phyloP scores from a whole-genome alignment of 2,797 vertebrate species.

The Cirrhinus mrigala region DNA sequence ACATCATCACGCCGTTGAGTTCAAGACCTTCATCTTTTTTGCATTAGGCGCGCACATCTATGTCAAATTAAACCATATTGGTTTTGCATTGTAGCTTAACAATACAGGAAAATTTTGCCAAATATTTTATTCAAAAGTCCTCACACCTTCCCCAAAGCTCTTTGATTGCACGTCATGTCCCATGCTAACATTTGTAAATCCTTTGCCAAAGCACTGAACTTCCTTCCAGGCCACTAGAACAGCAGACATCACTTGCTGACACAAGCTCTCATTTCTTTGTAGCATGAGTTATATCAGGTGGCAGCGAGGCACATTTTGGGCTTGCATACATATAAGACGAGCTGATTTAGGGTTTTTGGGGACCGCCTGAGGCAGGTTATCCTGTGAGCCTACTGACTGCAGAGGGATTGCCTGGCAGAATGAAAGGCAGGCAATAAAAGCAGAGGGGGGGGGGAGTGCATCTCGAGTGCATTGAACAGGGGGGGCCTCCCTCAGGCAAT shows the following conservation, averaged over 20 bases:
- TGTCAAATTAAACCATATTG: slow-evolving; percentile 4
- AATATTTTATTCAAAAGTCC: slow-evolving; percentile 23
- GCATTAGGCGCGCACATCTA: background rate
- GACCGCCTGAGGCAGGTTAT: slow-evolving; percentile 84
- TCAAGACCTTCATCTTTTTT: slow-evolving; percentile 5
- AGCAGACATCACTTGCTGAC: slow-evolving; percentile 62
- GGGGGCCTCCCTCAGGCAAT: slow-evolving; percentile 85
- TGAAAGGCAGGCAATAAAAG: slow-evolving; percentile 86
- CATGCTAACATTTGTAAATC: slow-evolving; percentile 42
- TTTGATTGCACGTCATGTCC: slow-evolving; percentile 26
- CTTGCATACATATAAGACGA: slow-evolving; percentile 69
- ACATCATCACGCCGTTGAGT: background rate
- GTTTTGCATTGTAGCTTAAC: slow-evolving; percentile 12
- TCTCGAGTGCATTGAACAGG: slow-evolving; percentile 81
- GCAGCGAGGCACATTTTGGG: slow-evolving; percentile 59
- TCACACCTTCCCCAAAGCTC: background rate
- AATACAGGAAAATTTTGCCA: background rate
- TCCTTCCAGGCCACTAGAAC: slow-evolving; percentile 43
- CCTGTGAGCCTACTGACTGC: slow-evolving; percentile 85
- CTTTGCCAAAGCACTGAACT: slow-evolving; percentile 40
- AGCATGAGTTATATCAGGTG: slow-evolving; percentile 71
- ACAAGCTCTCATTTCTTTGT: slow-evolving; percentile 71
- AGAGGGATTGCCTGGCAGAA: slow-evolving; percentile 86
- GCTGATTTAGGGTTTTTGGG: slow-evolving; percentile 84
- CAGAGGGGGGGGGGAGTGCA: slow-evolving; percentile 62